Percentiles rank a stretch among this genome's conserved stretches.
These are phyloP conservation scores for Pygoscelis adeliae DNA, from an alignment of 2,113 vertebrate species.

Conservation along the genomic window DNA sequence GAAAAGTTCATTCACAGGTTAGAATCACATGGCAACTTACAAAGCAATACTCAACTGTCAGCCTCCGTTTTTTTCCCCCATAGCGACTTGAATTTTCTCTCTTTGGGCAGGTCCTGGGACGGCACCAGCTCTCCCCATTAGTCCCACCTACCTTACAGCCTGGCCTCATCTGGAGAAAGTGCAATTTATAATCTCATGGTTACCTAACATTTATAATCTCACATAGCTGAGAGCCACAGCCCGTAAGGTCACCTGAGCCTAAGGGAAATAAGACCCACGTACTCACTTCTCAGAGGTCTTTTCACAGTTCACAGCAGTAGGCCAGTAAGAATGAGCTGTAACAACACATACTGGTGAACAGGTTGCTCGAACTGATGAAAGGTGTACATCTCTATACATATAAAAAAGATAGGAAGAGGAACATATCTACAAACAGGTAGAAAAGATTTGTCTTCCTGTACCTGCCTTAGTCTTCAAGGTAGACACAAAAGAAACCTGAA, in stretches of 20 bases:
- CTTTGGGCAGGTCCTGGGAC: background rate
- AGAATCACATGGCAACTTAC: background rate
- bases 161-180: background rate
- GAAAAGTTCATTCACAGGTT: background rate
- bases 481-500: background rate
- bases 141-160: too few species aligned
- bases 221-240: background rate
- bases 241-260: background rate
- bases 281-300: background rate
- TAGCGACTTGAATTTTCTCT: background rate
- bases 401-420: background rate
- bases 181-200: background rate
- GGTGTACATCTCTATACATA: background rate
- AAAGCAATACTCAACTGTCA: background rate
- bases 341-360: background rate
- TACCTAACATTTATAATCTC: background rate
- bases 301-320: background rate
- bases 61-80: too few species aligned
- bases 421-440: background rate
- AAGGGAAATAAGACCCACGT: background rate
- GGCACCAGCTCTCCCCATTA: background rate
- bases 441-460: background rate
- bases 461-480: background rate
- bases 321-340: background rate
- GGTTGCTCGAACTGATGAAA: background rate